Conservation (phyloP, 2,113 vertebrate genomes). For the Labeo catla region DNA sequence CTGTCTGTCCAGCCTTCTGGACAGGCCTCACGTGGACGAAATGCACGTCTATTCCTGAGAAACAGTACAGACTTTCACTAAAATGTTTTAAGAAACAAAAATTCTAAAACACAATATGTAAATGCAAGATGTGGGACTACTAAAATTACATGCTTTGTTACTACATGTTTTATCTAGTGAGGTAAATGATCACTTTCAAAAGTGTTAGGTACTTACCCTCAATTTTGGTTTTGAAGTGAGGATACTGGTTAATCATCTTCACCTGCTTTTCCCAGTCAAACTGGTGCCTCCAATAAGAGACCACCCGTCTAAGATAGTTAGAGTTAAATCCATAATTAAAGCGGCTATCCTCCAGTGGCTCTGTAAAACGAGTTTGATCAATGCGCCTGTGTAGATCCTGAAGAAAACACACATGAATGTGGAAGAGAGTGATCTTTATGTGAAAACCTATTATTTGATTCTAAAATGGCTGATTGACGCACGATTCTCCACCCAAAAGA, state of each 20-base stretch:
- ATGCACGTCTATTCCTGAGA: slow-evolving; percentile 84
- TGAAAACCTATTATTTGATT: background rate
- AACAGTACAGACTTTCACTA: slow-evolving; percentile 40
- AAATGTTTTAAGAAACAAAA: too few species aligned
- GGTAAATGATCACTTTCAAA: background rate
- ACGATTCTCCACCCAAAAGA: background rate
- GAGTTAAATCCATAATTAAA: slow-evolving; percentile 89
- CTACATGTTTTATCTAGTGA: background rate
- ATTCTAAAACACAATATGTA: background rate
- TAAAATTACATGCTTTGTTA: slow-evolving; percentile 9
- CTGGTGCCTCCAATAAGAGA: slow-evolving; percentile 84
- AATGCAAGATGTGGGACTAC: background rate
- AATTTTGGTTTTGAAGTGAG: slow-evolving; percentile 88
- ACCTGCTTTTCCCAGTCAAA: slow-evolving; percentile 88
- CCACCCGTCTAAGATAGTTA: slow-evolving; percentile 77
- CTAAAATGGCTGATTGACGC: background rate
- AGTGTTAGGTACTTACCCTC: slow-evolving; percentile 77
- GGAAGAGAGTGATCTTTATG: background rate
- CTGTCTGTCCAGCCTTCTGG: slow-evolving; percentile 65
- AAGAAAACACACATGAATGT: background rate
- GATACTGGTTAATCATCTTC: slow-evolving; percentile 82
- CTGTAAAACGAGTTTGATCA: slow-evolving; percentile 76
- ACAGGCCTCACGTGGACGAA: slow-evolving; percentile 83
- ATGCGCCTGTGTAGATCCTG: slow-evolving; percentile 84
- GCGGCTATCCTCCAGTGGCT: slow-evolving; percentile 73